Evolutionary conservation across 2,888 invertebrate genomes (phyloP), one percentile per base, ranked within the genome.

Genomic region (Ophioninae sp.): DNA sequence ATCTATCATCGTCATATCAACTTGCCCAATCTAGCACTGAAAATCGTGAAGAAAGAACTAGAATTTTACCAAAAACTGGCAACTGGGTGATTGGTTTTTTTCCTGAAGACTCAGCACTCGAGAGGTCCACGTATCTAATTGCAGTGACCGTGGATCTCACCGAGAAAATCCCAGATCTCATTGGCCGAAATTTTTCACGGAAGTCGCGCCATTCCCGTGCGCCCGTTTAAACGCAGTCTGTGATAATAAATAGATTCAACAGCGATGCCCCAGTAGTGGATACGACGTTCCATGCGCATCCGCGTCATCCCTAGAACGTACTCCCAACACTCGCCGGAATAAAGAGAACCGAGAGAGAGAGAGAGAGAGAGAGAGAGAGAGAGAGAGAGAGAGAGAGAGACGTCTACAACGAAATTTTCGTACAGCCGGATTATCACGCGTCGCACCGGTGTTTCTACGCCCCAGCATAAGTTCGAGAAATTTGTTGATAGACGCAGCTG

Each of bases 231-330:
- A 72, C 74, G 1, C 44, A 13, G 13, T 61, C 83, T 81, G 61
- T 71, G 71, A 84, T 84, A 84, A 84, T 81, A 84, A 84, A 84
- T 84, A 84, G 78, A 81, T 30, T 39, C 44, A 68, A 71, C 64
- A 74, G 17, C 63, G 41, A 63, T 30, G 22, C 44, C 10, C n/a
- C n/a, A n/a, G n/a, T 61, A 20, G 23, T 64, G 65, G 30, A 61
- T 63, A 39, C 69, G n/a, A 59, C 69, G 73, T 69, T 78, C 68
- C 64, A 20, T 41, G 23, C 73, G 65, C 64, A 71, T 78, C n/a
- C 39, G 23, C 41, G 68, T 63, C 39, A 23, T 58, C 65, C 20
- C 20, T n/a, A 44, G 51, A 79, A 67, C 69, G 41, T 37, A 73
- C 64, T 59, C 8, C 51, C 23, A 56, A 75, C 17, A 79, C 71